These are phyloP conservation scores for Sarotherodon lohbergeri DNA, from an alignment of 2,113 vertebrate species.

Conservation along the genomic window DNA sequence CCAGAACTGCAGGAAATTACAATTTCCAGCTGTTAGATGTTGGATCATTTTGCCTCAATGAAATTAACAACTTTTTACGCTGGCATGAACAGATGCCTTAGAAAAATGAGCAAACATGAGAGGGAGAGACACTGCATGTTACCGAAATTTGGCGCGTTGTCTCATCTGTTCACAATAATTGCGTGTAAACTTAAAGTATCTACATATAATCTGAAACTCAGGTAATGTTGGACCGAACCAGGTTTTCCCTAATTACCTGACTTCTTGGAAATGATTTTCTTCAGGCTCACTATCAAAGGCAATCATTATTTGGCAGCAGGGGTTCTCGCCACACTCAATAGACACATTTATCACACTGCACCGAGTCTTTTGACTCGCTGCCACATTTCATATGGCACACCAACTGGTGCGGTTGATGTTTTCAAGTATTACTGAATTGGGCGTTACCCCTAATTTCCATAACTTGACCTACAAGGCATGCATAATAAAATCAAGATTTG, in stretches of 20 bases:
- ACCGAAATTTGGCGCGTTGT: background rate
- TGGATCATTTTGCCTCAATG: background rate
- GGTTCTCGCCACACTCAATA: background rate
- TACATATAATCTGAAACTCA: background rate
- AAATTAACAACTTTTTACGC: background rate
- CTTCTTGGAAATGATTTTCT: constrained; percentile 9
- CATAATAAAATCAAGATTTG: constrained; percentile 37
- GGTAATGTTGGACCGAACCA: background rate
- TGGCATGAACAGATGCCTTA: background rate
- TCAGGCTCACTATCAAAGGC: constrained; percentile 16
- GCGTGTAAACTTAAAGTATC: background rate
- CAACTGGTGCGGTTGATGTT: constrained; percentile 16
- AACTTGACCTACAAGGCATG: constrained; percentile 45
- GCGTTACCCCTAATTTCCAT: constrained; percentile 39
- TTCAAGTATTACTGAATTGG: constrained; percentile 30
- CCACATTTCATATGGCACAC: constrained; percentile 21
- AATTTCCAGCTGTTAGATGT: background rate
- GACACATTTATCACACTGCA: constrained; percentile 21
- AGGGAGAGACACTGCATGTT: background rate
- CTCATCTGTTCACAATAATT: background rate
- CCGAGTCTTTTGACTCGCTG: constrained; percentile 25
- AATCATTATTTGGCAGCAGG: constrained; percentile 41
- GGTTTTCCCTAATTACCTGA: constrained; percentile 18
- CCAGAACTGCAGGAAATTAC: background rate
- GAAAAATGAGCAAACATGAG: background rate